These are phyloP conservation scores for Sesia bembeciformis DNA, from an alignment of 2,888 invertebrate species.

Conservation along the genomic window DNA sequence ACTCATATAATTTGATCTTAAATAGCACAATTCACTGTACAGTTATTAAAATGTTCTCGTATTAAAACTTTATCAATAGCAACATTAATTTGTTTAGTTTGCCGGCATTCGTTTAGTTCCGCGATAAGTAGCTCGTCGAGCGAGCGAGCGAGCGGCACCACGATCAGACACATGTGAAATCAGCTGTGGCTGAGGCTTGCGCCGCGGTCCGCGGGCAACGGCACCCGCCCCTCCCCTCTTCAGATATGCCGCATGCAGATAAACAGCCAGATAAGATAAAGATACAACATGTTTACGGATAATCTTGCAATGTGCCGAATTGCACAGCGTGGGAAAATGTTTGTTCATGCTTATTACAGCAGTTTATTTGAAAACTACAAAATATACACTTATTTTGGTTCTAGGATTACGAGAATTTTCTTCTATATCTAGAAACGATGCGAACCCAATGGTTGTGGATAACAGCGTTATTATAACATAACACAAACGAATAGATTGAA, in stretches of 20 bases:
- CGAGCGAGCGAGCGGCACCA: constrained; percentile 36
- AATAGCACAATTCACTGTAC: background rate
- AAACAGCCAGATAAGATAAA: constrained; percentile 40
- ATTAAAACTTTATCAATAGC: no score
- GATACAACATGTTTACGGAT: constrained; percentile 35
- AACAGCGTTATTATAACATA: no score
- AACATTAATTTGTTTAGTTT: constrained; percentile 6
- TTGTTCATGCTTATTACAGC: background rate
- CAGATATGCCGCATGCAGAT: constrained; percentile 28
- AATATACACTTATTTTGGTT: no score
- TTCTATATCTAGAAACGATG: no score
- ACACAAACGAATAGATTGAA: no score
- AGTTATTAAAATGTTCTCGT: background rate
- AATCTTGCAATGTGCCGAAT: constrained; percentile 2
- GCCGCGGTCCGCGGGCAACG: constrained; percentile 24
- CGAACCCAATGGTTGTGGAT: no score
- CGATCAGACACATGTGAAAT: constrained; percentile 59
- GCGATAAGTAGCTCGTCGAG: constrained; percentile 12
- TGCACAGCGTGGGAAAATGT: background rate
- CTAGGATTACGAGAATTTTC: no score
- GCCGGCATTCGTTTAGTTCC: constrained; percentile 43
- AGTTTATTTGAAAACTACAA: no score
- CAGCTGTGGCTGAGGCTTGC: constrained; percentile 47
- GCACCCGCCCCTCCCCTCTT: constrained; percentile 25
- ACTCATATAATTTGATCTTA: background rate